Base-by-base conservation (phyloP, 2,113 vertebrate genomes). In the Tylochromis polylepis region DNA sequence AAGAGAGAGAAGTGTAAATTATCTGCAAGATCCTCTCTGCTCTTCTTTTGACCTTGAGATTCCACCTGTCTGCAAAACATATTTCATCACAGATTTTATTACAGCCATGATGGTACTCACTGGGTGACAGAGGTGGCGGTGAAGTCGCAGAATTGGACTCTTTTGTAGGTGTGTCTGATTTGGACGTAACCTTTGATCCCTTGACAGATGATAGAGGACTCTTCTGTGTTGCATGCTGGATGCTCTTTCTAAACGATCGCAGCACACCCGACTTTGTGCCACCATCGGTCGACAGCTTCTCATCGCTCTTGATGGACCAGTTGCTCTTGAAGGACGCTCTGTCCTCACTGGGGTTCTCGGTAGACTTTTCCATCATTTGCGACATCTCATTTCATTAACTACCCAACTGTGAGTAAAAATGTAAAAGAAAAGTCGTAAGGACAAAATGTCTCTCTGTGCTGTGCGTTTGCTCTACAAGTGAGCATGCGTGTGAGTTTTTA, bases 101-200 rank as follows among this genome's bases (percentile, higher is more conserved):
- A 29, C 20, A 11, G 10, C n/a, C 9, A 4, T 2, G 14, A 6
- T 31, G 1, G 34, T 87, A 95, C 95, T 95, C 92, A 96, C 95
- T 91, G 29, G 90, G 91, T 22, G 95, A 96, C 2, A 22, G 20
- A n/a, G 92, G 87, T 0, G 78, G 8, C 4, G 3, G 58, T 2
- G 34, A 16, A 20, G 9, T 24, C 5, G 4, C n/a, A 16, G 46
- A 36, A 12, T n/a, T 75, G 0, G 4, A 24, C 6, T 89, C 89
- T 8, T 36, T 55, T 18, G 12, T 22, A 8, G 12, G 36, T 15
- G 24, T 11, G 1, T 86, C 84, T 5, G 7, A 24, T 38, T 75
- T 84, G 1, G 16, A 1, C 0, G 16, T 83, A 87, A 57, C 84
- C 85, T 90, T 92, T 53, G 85, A 49, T 38, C 51, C 85, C 10